Evolutionary conservation across 2,797 vertebrate genomes (phyloP).

Genomic region (Glossophaga mutica): DNA sequence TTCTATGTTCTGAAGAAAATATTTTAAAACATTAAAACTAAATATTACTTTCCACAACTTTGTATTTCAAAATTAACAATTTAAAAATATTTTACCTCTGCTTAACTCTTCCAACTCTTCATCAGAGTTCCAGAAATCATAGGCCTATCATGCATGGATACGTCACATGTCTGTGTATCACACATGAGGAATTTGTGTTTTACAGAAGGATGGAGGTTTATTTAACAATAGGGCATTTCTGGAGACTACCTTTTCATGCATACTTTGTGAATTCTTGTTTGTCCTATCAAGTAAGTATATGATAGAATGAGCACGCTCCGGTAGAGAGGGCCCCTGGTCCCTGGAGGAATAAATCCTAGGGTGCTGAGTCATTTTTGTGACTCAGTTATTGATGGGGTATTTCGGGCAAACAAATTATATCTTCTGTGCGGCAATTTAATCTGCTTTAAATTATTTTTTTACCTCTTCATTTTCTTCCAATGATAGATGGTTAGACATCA

Average conservation of each 20-base stretch:
- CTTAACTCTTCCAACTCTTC: neutral
- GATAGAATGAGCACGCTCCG: too few species aligned
- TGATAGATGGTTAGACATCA: neutral
- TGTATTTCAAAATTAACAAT: neutral
- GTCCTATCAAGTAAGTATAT: neutral
- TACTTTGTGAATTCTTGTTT: neutral
- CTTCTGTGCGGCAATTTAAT: neutral
- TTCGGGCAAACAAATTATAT: constrained; percentile 8
- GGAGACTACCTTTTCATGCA: neutral
- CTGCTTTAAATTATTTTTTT: constrained; percentile 17
- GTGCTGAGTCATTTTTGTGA: neutral
- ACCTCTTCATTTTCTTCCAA: neutral
- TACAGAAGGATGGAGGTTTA: neutral
- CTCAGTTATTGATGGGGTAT: neutral
- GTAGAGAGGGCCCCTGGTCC: neutral
- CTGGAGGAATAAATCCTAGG: neutral
- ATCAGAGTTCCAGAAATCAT: neutral
- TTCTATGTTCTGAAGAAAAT: neutral
- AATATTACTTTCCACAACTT: neutral
- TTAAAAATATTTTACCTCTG: neutral
- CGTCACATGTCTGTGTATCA: neutral
- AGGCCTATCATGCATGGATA: neutral
- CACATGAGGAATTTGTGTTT: neutral
- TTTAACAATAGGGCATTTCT: neutral
- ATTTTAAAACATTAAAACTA: neutral